phyloP scores from a whole-genome alignment of 1,140 invertebrate species.

The Musca vetustissima region DNA sequence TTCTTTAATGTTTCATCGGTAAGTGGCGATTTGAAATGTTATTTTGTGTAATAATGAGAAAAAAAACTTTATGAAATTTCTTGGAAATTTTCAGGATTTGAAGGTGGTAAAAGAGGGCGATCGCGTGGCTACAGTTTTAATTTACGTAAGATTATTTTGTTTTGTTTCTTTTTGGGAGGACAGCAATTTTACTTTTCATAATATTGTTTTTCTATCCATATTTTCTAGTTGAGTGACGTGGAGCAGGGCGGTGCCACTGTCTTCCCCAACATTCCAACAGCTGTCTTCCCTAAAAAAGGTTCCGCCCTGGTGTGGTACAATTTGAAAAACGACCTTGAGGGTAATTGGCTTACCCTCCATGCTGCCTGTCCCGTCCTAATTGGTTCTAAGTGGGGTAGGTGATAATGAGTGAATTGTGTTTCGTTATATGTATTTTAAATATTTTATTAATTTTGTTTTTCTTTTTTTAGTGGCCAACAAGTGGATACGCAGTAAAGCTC shows the following conservation, averaged over 20 bases:
- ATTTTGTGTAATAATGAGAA: neutral
- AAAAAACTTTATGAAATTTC: slow-evolving; percentile 52
- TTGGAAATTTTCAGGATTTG: slow-evolving; percentile 88
- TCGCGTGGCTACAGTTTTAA: slow-evolving; percentile 91
- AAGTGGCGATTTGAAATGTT: too few relatives aligned
- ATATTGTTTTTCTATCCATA: neutral
- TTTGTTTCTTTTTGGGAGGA: slow-evolving; percentile 36
- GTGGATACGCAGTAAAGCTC: slow-evolving; percentile 91
- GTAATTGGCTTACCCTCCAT: slow-evolving; percentile 89
- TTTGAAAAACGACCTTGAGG: slow-evolving; percentile 85
- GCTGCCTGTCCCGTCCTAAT: slow-evolving; percentile 95
- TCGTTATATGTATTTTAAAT: neutral
- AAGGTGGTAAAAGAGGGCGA: slow-evolving; percentile 76
- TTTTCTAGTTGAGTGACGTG: slow-evolving; percentile 87
- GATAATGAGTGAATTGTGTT: neutral
- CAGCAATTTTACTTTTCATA: neutral
- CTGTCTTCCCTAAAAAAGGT: slow-evolving; percentile 87
- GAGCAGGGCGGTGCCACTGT: slow-evolving; percentile 94
- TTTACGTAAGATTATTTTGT: slow-evolving; percentile 71
- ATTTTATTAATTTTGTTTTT: slow-evolving; percentile 24
- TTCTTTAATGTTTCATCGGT: slow-evolving; percentile 68
- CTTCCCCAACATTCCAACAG: slow-evolving; percentile 81
- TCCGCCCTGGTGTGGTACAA: slow-evolving; percentile 96
- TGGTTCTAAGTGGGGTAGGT: slow-evolving; percentile 93
- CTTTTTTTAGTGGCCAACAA: slow-evolving; percentile 86